Evolutionary conservation across 2,888 invertebrate genomes (phyloP), one percentile per base, ranked within the genome.

Genomic region (Sminthurinus aureus): DNA sequence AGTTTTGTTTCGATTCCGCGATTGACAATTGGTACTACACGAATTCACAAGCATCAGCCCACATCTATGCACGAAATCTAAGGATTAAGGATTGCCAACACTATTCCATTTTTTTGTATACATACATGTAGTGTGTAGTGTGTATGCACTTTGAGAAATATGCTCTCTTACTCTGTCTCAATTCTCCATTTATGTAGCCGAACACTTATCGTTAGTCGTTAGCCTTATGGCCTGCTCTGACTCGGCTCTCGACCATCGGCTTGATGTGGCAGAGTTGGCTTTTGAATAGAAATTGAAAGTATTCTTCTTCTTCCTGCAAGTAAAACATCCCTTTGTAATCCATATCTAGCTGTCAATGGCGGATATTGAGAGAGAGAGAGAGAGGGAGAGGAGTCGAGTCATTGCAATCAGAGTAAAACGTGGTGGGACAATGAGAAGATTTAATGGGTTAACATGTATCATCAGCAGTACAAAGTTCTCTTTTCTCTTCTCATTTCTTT

Each of bases 341-440:
- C 38, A 38, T 4, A 38, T 38, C 38, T 38, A 38, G 38, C 38
- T 38, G 38, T 38, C 38, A 6, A 38, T 38, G 38, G 38, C 1
- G 38, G 38, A 38, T 38, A 38, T 38, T 38, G 38, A 38, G 67
- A 69, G n/a, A 69, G 67, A 69, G 67, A 69, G 67, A 69, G 67
- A 69, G n/a, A 69, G 67, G n/a, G 67, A 69, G 67, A 69, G 22
- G n/a, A 69, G n/a, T 20, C 13, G n/a, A 69, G 67, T 20, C 67
- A 18, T 64, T 9, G 1, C 1, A 64, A 64, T 18, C 64, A 64
- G 64, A 64, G n/a, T 18, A 64, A 64, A 18, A 38, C 38, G 38
- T 38, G 38, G 38, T 38, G 38, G 38, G 38, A 38, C 38, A 38
- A 38, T 38, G 6, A 38, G 38, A 38, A 38, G 38, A 38, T 38